phyloP scores from a whole-genome alignment of 2,888 invertebrate species.

The Tanypteryx hageni region DNA sequence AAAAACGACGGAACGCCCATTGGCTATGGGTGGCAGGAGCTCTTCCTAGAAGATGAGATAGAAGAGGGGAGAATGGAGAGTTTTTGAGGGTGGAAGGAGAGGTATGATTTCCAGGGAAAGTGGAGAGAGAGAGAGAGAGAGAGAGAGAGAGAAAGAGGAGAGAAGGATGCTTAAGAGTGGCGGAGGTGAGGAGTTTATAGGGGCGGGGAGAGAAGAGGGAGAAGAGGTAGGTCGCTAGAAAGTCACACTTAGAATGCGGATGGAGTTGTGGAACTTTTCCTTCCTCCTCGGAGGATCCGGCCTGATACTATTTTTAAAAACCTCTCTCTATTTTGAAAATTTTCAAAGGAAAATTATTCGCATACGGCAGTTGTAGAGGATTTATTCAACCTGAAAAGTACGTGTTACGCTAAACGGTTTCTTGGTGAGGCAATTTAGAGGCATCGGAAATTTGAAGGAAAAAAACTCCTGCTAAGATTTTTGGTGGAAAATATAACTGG shows the following conservation, averaged over 20 bases:
- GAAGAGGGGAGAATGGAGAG: not conserved
- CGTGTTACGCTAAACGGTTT: too few relatives aligned
- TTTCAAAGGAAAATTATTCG: too few relatives aligned
- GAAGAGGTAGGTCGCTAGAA: conserved; percentile 20
- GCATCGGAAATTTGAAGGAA: too few relatives aligned
- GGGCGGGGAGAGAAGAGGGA: too few relatives aligned
- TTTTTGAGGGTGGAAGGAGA: not conserved
- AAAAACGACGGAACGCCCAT: conserved; percentile 59
- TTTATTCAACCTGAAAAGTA: too few relatives aligned
- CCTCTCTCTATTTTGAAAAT: not conserved
- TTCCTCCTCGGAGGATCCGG: not conserved
- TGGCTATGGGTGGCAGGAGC: conserved; percentile 38
- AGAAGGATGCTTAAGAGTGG: not conserved
- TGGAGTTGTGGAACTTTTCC: conserved; percentile 14
- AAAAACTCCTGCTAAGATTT: too few relatives aligned
- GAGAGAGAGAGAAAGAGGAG: too few relatives aligned
- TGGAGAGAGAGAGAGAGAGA: not conserved
- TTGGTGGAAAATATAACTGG: too few relatives aligned
- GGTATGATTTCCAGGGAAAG: not conserved
- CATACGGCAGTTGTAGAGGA: too few relatives aligned
- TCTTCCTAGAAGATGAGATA: not conserved
- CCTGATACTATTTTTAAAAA: not conserved
- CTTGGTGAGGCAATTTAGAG: too few relatives aligned
- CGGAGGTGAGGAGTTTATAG: not conserved
- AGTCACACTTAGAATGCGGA: conserved; percentile 17